Evolutionary conservation across 1,140 invertebrate genomes (phyloP), one percentile per base, ranked within the genome.

Genomic region (Bombus breviceps): DNA sequence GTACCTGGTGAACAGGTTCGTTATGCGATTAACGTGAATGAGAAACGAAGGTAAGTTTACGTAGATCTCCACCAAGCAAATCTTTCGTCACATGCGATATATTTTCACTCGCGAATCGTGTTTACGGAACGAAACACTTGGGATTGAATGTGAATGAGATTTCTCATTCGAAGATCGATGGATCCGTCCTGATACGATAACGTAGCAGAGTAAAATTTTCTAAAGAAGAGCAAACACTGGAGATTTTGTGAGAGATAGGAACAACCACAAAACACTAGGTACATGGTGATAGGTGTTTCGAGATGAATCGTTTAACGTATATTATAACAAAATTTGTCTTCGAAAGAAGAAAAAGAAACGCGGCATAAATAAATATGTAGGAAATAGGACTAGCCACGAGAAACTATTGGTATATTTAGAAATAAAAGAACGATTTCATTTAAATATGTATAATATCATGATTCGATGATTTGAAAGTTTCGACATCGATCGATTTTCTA

Each of bases 1-100:
- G 34, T 86, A 82, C 28, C 83, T 82, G 69, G 76, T 82, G 77
- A 62, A 69, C 41, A 39, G 59, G 28, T 43, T 81, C 59, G 39
- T 2, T 43, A 8, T 41, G 39, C 37, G 53, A 57, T 34, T 25
- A n/a, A 39, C 59, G 59, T 18, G 10, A 25, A 66, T 39, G 64
- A 32, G n/a, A 22, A 66, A 34, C 9, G 2, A 5, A 28, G 59
- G 37, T 18, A 28, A 41, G 37, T 34, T 41, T 28, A 32, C 28
- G 53, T 41, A 32, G 39, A 53, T 53, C 64, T 47, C 6, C 18
- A 15, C n/a, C 47, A 8, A 62, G n/a, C 64, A n/a, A 53, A 76
- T 18, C 41, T 39, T 25, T 18, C 41, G 18, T 37, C 80, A 81
- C 62, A 57, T 34, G 32, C 72, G 59, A 73, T 34, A n/a, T 25